Evolutionary conservation across 2,888 invertebrate species (phyloP), one percentile per base, ranked within the genome.

Genomic region (Buathra laborator): DNA sequence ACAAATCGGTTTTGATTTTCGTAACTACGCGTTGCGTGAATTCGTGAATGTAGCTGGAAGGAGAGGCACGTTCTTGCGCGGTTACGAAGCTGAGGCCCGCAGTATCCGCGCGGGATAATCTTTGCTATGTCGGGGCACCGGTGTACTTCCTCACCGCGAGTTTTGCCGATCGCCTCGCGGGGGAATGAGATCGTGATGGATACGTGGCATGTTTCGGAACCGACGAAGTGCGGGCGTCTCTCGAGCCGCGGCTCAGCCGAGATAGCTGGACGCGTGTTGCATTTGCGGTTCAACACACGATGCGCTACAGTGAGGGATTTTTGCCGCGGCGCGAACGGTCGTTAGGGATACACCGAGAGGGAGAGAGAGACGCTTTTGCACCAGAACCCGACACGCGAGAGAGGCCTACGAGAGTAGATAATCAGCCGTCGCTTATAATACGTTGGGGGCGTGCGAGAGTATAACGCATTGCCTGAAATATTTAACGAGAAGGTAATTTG

Each of bases 401-500:
- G 32, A 62, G 29, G 84, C 67, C 79, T 78, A 87, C 86, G 88
- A 88, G 88, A 87, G 87, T 87, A 90, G 90, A 92, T 92, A 91
- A 92, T 92, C 92, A 91, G 91, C 87, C 89, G 88, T 87, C 88
- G 84, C 90, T 88, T 89, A 86, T 91, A 90, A 90, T 90, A 88
- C 86, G 87, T 87, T 86, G 86, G 89, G 89, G 89, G 92, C 89
- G 91, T 92, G 91, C 90, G 92, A 90, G 92, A 90, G 90, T 88
- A 90, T 92, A 91, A 91, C 89, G 88, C 90, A 91, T 91, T 90
- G 89, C 90, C 89, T 88, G 89, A 90, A 91, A 92, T 91, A 91
- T 92, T 91, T 92, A 92, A 92, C 92, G 89, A 88, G 89, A 89
- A 89, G 88, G 88, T 92, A 92, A 92, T 92, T 92, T 91, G 90